A percentile compares a stretch with the other conserved stretches of the same genome.
phyloP scores from a whole-genome alignment of 2,797 vertebrate genomes.

The Diplodus puntazzo region DNA sequence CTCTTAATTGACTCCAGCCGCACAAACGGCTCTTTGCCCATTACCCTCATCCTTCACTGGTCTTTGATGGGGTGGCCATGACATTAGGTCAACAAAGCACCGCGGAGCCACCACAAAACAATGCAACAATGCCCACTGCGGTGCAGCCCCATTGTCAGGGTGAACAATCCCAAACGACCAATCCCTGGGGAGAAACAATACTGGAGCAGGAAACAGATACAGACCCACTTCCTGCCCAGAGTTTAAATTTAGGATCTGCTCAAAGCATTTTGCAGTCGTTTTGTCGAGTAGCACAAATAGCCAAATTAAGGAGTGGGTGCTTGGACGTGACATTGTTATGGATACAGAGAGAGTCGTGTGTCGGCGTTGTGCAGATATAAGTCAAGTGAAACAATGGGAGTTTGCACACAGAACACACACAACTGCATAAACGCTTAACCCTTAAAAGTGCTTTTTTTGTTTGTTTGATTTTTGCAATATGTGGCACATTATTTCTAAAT shows the following conservation, averaged over 20 bases:
- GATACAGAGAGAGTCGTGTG: constrained; percentile 52
- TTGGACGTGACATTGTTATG: constrained; percentile 58
- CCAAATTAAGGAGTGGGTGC: constrained; percentile 44
- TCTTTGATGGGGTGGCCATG: constrained; percentile 61
- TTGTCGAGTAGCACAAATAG: constrained; percentile 45
- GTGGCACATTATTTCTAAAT: constrained; percentile 24
- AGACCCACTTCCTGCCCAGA: constrained; percentile 76
- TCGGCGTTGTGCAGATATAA: constrained; percentile 14
- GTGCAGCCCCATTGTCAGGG: constrained; percentile 77
- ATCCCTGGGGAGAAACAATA: constrained; percentile 73
- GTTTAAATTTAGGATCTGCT: constrained; percentile 74
- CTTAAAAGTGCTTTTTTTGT: neutral
- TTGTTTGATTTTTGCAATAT: neutral
- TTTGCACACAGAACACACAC: constrained; percentile 6
- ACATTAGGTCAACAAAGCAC: constrained; percentile 50
- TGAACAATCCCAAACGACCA: constrained; percentile 70
- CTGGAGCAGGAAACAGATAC: constrained; percentile 81
- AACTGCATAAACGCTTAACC: constrained; percentile 1
- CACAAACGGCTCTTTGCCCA: constrained; percentile 36
- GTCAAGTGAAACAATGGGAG: constrained; percentile 36
- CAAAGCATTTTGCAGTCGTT: constrained; percentile 45
- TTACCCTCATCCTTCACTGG: constrained; percentile 43
- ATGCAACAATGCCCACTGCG: constrained; percentile 79
- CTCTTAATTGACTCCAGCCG: constrained; percentile 48
- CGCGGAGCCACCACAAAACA: constrained; percentile 68